Conservation (phyloP, 2,797 vertebrate genomes). For the Enteromius viviparus region DNA sequence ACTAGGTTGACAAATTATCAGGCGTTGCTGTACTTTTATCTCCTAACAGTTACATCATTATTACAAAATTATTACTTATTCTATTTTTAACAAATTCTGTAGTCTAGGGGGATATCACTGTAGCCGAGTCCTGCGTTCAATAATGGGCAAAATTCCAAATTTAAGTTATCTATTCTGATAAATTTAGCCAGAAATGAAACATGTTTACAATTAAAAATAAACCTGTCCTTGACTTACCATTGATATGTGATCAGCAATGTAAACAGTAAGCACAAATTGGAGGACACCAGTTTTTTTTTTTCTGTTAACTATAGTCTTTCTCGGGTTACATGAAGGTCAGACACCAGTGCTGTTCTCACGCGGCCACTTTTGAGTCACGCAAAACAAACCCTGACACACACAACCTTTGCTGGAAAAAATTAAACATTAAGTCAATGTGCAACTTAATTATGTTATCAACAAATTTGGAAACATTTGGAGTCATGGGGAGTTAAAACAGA, state of each 20-base stretch:
- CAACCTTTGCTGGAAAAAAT: not conserved
- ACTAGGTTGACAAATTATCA: not conserved
- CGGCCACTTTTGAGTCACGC: not conserved
- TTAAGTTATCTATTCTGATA: not conserved
- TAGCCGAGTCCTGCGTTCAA: not conserved
- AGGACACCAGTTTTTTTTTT: not conserved
- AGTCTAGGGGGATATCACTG: not conserved
- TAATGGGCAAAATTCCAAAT: not conserved
- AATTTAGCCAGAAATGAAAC: conserved; percentile 1
- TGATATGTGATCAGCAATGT: not conserved
- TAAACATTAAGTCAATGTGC: not conserved
- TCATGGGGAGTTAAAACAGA: not conserved
- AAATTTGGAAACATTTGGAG: conserved; percentile 11
- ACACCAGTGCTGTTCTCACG: conserved; percentile 22
- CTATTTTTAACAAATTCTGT: not conserved
- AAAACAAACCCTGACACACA: conserved; percentile 11
- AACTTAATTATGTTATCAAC: not conserved
- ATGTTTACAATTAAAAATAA: not conserved
- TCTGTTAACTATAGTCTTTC: not conserved
- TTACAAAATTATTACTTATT: not conserved
- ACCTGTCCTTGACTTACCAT: not conserved
- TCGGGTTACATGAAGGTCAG: conserved; percentile 3
- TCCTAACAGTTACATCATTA: not conserved
- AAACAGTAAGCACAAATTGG: conserved; percentile 8
- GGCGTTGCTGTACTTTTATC: not conserved